Evolutionary conservation across 2,797 vertebrate species (phyloP), one percentile per base, ranked within the genome.

Genomic region (Dicrostonyx torquatus): DNA sequence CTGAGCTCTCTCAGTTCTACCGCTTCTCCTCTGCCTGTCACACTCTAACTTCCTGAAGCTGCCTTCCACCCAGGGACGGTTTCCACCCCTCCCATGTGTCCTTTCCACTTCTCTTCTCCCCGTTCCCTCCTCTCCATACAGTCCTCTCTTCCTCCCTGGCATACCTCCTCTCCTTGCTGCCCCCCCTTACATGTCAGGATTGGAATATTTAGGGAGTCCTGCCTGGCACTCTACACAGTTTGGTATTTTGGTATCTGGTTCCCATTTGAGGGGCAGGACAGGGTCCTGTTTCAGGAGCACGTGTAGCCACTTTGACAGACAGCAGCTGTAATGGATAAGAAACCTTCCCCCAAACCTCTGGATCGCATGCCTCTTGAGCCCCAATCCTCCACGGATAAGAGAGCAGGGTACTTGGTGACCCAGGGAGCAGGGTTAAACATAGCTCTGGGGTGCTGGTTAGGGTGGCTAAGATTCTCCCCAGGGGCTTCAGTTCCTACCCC

Each of bases 401-500:
- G 24, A 34, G 45, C 13, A 31, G n/a, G 43, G 4, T 60, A 17
- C 64, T 26, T 43, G 26, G 77, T 15, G 50, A 90, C 40, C 91
- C 15, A 3, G 1, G 62, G 37, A 80, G 34, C 83, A 78, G 12
- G 75, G 12, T 70, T 62, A 53, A 82, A 58, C 24, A 68, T 29
- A 87, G 62, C 83, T 87, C 68, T 78, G 58, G 78, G 82, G 31
- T 48, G n/a, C 45, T 79, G 62, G 48, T 48, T 40, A 70, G 55
- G n/a, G 53, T 70, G 72, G 6, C 77, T 53, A 45, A 78, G 84
- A 78, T 24, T 79, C 50, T 75, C 29, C 14, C 48, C 29, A 0
- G 31, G 88, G 88, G 14, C 22, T 93, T 89, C 80, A 62, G 8
- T 34, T 20, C 64, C 96, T 80, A 78, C 70, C 91, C 64, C 77